Evolutionary conservation across 2,888 invertebrate genomes (phyloP), one percentile per base, ranked within the genome.

Genomic region (Conomelus anceps): DNA sequence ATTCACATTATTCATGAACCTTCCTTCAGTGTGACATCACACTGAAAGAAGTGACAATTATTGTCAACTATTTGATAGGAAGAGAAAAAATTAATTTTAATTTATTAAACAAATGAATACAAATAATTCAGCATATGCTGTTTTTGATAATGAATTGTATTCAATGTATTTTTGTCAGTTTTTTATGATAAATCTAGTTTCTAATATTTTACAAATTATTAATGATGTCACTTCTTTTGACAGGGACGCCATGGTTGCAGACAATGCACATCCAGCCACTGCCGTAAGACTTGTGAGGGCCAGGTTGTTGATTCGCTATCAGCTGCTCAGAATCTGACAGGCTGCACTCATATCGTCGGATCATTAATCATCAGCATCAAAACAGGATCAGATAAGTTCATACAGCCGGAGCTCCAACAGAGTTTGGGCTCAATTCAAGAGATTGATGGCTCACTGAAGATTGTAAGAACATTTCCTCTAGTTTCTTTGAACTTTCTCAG

Each of bases 311-410:
- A 95, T 90, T 95, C 95, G 90, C 93, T 97, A 86, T 94, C 95
- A 7, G 94, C 95, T 84, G 96, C 97, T 0, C 96, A 97, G 92
- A 93, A 93, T 1, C 94, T 97, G 22, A 95, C 95, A 87, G 96
- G 96, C 17, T 99, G 98, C 92, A 97, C 97, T 0, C 95, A 96
- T 90, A 95, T 99, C 23, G 95, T 96, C 63, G 97, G 98, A 0
- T 95, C 96, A 11, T 93, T 99, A 26, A 95, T 95, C 89, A 96
- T 98, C 89, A 94, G 95, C 91, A 94, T 96, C 41, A 93, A 94
- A 22, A 93, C 95, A 92, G 94, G 95, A 91, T 93, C 93, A 93
- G 92, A 94, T 0, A 94, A 93, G 29, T 92, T 93, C 22, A 92
- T 93, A 23, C 92, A 92, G 91, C 93, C 94, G 34, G 96, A 96